Percentiles rank a stretch among this genome's conserved stretches.
phyloP scores from a whole-genome alignment of 2,797 vertebrate species.

The Chiloscyllium punctatum region DNA sequence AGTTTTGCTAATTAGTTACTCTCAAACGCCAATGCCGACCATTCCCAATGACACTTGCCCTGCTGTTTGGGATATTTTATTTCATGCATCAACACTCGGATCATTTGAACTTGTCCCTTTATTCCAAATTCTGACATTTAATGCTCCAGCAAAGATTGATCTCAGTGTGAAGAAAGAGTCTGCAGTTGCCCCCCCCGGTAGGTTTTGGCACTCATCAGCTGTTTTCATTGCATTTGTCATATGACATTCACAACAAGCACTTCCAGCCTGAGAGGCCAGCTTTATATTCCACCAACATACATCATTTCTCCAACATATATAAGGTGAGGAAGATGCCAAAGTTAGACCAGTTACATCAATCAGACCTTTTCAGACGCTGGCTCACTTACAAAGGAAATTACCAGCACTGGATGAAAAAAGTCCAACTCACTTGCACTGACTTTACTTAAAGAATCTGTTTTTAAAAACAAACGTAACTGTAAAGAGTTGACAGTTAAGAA shows the following conservation, averaged over 20 bases:
- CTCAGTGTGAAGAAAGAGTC: background rate
- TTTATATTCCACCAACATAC: background rate
- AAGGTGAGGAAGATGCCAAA: background rate
- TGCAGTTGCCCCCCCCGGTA: background rate
- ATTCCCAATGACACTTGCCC: background rate
- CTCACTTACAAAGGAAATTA: constrained; percentile 1
- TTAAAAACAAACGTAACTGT: background rate
- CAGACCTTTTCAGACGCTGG: constrained; percentile 16
- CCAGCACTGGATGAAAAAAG: background rate
- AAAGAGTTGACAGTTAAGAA: background rate
- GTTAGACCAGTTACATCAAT: constrained; percentile 21
- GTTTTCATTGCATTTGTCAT: constrained; percentile 30
- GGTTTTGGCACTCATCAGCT: constrained; percentile 14
- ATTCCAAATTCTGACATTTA: constrained; percentile 19
- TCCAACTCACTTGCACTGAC: background rate
- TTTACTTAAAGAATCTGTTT: background rate
- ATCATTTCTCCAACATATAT: background rate
- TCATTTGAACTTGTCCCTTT: constrained; percentile 9
- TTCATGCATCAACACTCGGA: background rate
- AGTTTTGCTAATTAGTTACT: background rate
- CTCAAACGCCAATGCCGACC: background rate
- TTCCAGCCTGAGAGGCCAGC: background rate
- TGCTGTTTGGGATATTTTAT: constrained; percentile 14
- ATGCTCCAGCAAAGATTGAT: background rate
- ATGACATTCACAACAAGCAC: constrained; percentile 15